Conservation (phyloP, 64 coral and sea anemone genomes). For the Acropora tenuis region DNA sequence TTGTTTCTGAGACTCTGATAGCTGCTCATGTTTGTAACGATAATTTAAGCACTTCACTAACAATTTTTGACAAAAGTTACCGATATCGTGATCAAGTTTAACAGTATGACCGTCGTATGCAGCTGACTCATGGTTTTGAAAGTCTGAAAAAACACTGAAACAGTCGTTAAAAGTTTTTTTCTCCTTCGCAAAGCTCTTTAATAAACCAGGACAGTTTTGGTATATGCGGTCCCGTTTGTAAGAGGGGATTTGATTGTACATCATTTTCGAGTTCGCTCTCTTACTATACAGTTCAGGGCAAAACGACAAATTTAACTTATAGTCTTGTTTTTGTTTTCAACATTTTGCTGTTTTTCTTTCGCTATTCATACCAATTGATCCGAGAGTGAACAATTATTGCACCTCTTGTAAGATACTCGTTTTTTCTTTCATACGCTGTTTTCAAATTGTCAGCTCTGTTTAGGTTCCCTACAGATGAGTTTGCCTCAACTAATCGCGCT, state of each 20-base stretch:
- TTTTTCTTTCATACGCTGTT: slow-evolving; percentile 24
- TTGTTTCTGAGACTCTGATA: slow-evolving; percentile 38
- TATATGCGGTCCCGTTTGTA: neutral
- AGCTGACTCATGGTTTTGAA: slow-evolving; percentile 14
- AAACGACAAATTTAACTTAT: neutral
- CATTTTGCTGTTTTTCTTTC: slow-evolving; percentile 3
- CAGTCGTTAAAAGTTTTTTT: neutral
- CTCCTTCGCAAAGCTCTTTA: neutral
- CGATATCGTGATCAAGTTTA: slow-evolving; percentile 18
- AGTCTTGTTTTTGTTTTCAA: slow-evolving; percentile 1
- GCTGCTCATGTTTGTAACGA: slow-evolving; percentile 10
- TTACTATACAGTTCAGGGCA: neutral
- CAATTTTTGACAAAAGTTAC: neutral
- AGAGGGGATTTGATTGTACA: neutral
- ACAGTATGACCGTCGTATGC: slow-evolving; percentile 7
- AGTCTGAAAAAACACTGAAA: slow-evolving; percentile 1
- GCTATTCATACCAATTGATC: slow-evolving; percentile 3
- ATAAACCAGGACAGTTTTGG: neutral
- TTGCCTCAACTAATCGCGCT: no score
- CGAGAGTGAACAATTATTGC: neutral
- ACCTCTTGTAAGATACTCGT: neutral
- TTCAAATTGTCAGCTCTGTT: slow-evolving; percentile 21
- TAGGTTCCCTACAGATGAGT: no score
- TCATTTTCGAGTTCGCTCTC: neutral
- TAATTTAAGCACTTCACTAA: slow-evolving; percentile 30